Evolutionary conservation across 1,140 invertebrate genomes (phyloP), one percentile per base, ranked within the genome.

Genomic region (Babylonia areolata): DNA sequence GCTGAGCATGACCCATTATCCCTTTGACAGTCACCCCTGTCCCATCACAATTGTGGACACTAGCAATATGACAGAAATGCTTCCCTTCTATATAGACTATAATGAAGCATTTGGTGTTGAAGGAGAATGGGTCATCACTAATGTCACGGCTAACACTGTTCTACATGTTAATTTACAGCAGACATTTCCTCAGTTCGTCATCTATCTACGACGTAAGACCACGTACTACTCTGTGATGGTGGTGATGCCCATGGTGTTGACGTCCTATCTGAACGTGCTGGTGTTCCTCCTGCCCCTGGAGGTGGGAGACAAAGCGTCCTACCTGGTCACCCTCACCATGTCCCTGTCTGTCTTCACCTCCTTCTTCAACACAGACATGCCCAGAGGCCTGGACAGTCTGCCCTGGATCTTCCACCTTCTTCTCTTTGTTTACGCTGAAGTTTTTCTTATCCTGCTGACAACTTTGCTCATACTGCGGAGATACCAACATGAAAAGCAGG

Each of bases 171-270:
- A 71, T 71, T n/a, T 3, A 9, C 33, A n/a, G 33, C 9, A 33
- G 9, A 33, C 9, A 12, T 6, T 46, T 0, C 2, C 40, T 6
- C 37, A 78, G 88, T 94, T 95, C 1, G 94, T 95, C 87, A 92
- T 95, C 28, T 95, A 94, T 9, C 99, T 99, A 95, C 96, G 98
- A 93, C 96, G 99, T 93, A 96, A 98, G 94, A 99, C 98, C 84
- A 96, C 99, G 88, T 99, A 99, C 96, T 95, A 95, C 90, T 90
- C 95, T 85, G 95, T 95, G 92, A 96, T 95, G 89, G 92, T 95
- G 12, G 94, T 95, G 11, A 89, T 95, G 51, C 95, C 95, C 1
- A 95, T 95, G 88, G 93, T 95, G 89, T 95, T 95, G 94, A 94
- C 96, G 90, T 95, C 95, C 11, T 92, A 93, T 11, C n/a, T n/a